Percentiles rank a stretch among this genome's conserved stretches.
Conservation (phyloP, 2,797 vertebrate species). For the Enteromius argenteus region DNA sequence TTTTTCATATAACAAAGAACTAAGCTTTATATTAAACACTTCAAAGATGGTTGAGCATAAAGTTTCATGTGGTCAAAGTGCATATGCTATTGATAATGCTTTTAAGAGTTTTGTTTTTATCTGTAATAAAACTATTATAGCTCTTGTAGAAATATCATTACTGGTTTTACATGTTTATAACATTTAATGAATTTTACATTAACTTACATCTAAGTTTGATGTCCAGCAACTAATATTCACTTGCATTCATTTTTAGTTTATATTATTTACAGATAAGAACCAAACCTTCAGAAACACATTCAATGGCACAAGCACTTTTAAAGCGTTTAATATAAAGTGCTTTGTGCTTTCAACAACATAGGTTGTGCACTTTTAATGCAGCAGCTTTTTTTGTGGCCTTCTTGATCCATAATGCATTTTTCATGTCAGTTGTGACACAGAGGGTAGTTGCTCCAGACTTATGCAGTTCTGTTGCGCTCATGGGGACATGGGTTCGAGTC, state of each 20-base stretch:
- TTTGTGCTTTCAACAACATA: background rate
- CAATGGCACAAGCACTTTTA: background rate
- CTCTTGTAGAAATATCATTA: background rate
- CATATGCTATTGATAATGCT: background rate
- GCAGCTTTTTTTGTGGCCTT: conserved; percentile 13
- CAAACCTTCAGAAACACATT: background rate
- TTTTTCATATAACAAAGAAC: background rate
- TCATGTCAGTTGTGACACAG: conserved; percentile 16
- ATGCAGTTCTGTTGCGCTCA: background rate
- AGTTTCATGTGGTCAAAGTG: background rate
- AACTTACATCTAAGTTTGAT: background rate
- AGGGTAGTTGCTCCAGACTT: background rate
- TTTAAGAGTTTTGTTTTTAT: background rate
- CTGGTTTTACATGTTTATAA: background rate
- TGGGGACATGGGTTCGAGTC: background rate
- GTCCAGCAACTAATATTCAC: background rate
- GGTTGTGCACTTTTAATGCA: background rate
- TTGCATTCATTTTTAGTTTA: background rate
- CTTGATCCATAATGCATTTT: conserved; percentile 22
- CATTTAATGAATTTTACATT: background rate
- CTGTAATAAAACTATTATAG: background rate
- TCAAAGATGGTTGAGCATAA: background rate
- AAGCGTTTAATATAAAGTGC: background rate
- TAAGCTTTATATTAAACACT: background rate
- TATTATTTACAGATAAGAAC: background rate